A percentile compares a stretch with the other conserved stretches of the same genome.
Evolutionary conservation across 2,113 vertebrate species (phyloP).

Genomic region (Passer domesticus): DNA sequence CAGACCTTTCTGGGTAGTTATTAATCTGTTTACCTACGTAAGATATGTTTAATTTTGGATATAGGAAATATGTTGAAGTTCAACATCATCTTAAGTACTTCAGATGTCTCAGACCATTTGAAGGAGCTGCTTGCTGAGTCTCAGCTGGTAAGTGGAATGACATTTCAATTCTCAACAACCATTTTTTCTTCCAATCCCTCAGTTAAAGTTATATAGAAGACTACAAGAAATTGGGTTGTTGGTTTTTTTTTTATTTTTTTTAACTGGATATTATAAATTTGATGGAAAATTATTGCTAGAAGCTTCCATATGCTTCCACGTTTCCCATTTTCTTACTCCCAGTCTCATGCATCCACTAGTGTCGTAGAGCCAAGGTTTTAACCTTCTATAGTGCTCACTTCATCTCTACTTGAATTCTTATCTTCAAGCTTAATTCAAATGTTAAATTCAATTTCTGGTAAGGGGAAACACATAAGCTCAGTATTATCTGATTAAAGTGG

Average conservation of each 20-base stretch:
- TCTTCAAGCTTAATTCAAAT: not conserved
- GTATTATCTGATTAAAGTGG: not conserved
- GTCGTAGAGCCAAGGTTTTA: not conserved
- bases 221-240: accelerated
- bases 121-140: not conserved
- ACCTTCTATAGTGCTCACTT: not conserved
- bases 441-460: not conserved
- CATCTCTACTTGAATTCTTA: not conserved
- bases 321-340: not conserved
- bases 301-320: not conserved
- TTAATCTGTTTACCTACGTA: not conserved
- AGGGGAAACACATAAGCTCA: not conserved
- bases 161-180: not conserved
- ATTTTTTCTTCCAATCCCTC: not conserved
- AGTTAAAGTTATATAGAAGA: not conserved
- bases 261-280: not conserved
- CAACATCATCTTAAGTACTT: not conserved
- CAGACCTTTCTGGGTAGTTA: not conserved
- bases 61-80: not conserved
- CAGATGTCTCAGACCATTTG: not conserved
- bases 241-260: not conserved
- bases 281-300: not conserved
- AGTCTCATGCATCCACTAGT: not conserved
- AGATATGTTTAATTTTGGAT: not conserved
- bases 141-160: not conserved